A percentile compares a stretch with the other conserved stretches of the same genome.
Conservation (phyloP, 2,797 vertebrate genomes). For the Lithobates sylvaticus region DNA sequence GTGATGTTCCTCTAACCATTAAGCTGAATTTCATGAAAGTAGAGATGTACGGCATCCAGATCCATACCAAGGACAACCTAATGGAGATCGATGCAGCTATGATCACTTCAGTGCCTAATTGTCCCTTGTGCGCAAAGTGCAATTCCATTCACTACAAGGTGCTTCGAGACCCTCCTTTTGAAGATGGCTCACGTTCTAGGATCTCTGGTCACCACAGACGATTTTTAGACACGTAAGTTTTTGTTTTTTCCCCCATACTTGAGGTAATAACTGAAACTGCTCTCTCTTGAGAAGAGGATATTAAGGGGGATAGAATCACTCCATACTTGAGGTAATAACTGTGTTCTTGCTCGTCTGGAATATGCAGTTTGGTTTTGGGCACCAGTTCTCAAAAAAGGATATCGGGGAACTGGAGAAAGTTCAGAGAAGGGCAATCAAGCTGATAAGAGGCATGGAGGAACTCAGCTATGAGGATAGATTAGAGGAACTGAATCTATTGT, state of each 20-base stretch:
- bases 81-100: conserved; percentile 95
- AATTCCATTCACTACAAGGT: conserved; percentile 87
- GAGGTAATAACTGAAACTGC: too few relatives aligned
- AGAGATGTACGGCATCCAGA: conserved; percentile 90
- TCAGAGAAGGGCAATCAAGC: too few relatives aligned
- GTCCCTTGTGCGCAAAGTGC: conserved; percentile 81
- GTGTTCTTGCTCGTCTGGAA: too few relatives aligned
- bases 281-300: too few relatives aligned
- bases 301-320: too few relatives aligned
- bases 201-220: conserved; percentile 83
- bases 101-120: conserved; percentile 86
- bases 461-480: too few relatives aligned
- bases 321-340: neutral
- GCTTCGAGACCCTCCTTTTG: conserved; percentile 86
- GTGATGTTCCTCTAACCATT: conserved; percentile 91
- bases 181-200: conserved; percentile 75
- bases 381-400: too few relatives aligned
- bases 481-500: too few relatives aligned
- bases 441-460: too few relatives aligned
- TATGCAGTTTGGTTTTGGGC: too few relatives aligned
- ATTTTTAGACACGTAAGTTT: conserved; percentile 90
- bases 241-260: conserved; percentile 2
- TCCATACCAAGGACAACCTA: conserved; percentile 95
- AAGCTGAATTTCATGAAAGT: conserved; percentile 82
- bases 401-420: too few relatives aligned